Base-by-base conservation (phyloP, 2,888 invertebrate species). In the Ctenicera cuprea region DNA sequence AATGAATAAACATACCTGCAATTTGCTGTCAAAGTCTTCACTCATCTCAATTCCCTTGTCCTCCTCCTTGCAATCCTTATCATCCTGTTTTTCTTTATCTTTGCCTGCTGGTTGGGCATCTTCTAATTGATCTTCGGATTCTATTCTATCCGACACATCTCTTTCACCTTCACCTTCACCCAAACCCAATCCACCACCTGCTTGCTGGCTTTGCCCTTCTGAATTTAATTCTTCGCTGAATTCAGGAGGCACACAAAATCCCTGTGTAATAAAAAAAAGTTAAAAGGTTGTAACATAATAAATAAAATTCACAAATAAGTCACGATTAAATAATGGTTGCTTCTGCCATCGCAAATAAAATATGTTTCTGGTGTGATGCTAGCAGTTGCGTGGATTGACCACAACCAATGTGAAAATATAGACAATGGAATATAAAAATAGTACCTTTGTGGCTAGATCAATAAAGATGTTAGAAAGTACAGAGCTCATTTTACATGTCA, bases 41-140 rank as follows among this genome's bases (percentile, higher is more conserved):
- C 95, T 94, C 97, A 98, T 97, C 82, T 98, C 97, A 67, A 98
- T 93, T 16, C 97, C 97, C 62, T 96, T 94, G 76, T 97, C 95
- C 85, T 96, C 95, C 84, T 97, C 96, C 82, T 94, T 93, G 80
- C 94, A 93, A 83, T 95, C 94, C 80, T 92, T 90, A 64, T 95
- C 91, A 43, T 90, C 87, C 75, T 93, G 85, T 30, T 90, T 85
- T 62, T 89, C 89, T 71, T 93, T 90, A 76, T 95, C 93, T 82
- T 96, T 92, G 82, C 94, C 95, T 59, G 94, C 93, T 37, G 94
- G 93, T 75, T 92, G 90, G 0, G 97, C 95, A 80, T 97, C 97
- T 72, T 98, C 97, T 59, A 98, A 86, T 86, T 98, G 98, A 88
- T 98, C 98, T 89, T 96, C 91, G n/a, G 92, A 92, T 84, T 90